Evolutionary conservation across 2,797 vertebrate species (phyloP), one percentile per base, ranked within the genome.

Genomic region (Ficedula albicollis): DNA sequence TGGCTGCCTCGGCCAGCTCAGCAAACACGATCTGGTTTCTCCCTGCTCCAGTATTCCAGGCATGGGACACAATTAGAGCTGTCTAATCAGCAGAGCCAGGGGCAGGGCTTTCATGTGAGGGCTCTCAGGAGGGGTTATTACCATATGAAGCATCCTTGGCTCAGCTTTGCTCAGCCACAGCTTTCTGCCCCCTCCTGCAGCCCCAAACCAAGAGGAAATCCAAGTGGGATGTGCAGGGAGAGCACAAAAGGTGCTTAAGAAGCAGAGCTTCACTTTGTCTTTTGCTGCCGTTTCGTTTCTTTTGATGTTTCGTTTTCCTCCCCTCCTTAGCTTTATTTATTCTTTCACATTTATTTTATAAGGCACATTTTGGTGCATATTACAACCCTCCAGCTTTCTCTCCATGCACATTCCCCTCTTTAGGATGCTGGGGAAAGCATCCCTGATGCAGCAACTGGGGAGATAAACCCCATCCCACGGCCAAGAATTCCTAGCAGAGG

Each of bases 21-120:
- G 84, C 84, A 79, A 89, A 80, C 30, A n/a, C 20, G 3, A 39
- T 55, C 73, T 41, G 20, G 82, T 75, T 80, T 41, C 75, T 55
- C 54, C 46, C 76, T 76, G 76, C 89, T 94, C 94, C 76, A 7
- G 66, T 48, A 83, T 86, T 95, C 93, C 89, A 79, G 72, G 95
- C 95, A 93, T 27, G 93, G 96, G 94, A 97, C 95, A 96, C 97
- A 97, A 96, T 97, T 97, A 97, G 95, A 84, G 90, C 96, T 82
- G 93, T 79, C 82, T 96, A 95, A 97, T 97, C 96, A 87, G 95
- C 90, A 97, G 93, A 52, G 92, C 97, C 93, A 74, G 94, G 96
- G 95, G 95, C 97, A 97, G 93, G 81, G 56, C 94, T 96, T 98
- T 97, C 95, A 95, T 93, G 90, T 90, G 2, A 89, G 93, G 89